Evolutionary conservation across 2,797 vertebrate genomes (phyloP).

Genomic region (Cossypha caffra): DNA sequence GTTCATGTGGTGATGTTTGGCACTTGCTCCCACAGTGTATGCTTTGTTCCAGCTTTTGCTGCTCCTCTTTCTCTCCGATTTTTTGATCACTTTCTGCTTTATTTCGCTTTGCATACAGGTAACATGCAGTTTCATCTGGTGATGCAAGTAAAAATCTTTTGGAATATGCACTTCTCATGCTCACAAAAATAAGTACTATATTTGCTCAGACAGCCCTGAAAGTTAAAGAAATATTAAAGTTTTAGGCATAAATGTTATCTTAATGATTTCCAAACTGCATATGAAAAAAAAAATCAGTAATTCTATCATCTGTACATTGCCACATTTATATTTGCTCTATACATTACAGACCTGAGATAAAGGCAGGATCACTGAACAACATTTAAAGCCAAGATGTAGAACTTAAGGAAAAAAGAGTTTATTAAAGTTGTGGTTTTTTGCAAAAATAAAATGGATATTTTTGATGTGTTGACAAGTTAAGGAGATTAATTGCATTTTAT

Average conservation of each 20-base stretch:
- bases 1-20: neutral
- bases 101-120: neutral
- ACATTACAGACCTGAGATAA: neutral
- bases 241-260: neutral
- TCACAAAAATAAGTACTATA: neutral
- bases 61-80: neutral
- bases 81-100: constrained; percentile 15
- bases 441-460: neutral
- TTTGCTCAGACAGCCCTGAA: constrained; percentile 8
- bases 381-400: neutral
- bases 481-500: neutral
- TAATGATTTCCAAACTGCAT: neutral
- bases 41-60: neutral
- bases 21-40: neutral
- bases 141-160: neutral
- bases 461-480: neutral
- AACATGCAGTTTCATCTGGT: neutral
- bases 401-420: neutral
- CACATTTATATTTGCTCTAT: neutral
- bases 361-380: neutral
- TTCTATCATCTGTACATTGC: neutral
- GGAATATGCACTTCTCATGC: constrained; percentile 18
- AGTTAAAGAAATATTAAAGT: neutral
- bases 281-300: neutral
- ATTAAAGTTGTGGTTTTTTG: neutral